phyloP scores from a whole-genome alignment of 2,113 vertebrate genomes.

The Leucopternis melanops region DNA sequence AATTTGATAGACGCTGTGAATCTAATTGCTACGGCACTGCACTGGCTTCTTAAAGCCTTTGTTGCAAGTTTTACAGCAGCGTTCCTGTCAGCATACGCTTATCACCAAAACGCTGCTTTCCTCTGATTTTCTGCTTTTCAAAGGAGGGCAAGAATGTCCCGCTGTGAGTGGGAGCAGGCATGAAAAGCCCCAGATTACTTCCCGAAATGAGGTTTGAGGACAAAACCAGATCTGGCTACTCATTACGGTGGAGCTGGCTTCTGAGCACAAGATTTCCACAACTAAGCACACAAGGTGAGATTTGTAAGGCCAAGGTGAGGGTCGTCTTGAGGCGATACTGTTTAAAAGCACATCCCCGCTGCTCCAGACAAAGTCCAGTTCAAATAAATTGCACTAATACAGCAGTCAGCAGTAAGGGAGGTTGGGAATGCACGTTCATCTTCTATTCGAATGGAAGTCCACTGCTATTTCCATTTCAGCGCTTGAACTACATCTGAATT shows the following conservation, averaged over 20 bases:
- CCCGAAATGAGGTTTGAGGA: neutral
- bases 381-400: neutral
- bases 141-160: neutral
- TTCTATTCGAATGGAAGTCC: neutral
- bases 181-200: neutral
- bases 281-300: neutral
- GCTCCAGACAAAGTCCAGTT: neutral
- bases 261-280: neutral
- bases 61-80: neutral
- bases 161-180: neutral
- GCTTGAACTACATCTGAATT: neutral
- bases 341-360: neutral
- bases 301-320: neutral
- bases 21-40: neutral
- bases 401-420: neutral
- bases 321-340: rapidly evolving
- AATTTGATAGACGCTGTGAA: neutral
- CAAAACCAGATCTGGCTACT: neutral
- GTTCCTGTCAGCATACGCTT: neutral
- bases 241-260: neutral
- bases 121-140: constrained; percentile 13
- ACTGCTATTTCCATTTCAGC: neutral
- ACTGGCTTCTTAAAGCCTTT: neutral
- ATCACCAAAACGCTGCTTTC: constrained; percentile 8
- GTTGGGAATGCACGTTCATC: neutral